Conservation (phyloP, 2,797 vertebrate genomes). For the Sarcoramphus papa region DNA sequence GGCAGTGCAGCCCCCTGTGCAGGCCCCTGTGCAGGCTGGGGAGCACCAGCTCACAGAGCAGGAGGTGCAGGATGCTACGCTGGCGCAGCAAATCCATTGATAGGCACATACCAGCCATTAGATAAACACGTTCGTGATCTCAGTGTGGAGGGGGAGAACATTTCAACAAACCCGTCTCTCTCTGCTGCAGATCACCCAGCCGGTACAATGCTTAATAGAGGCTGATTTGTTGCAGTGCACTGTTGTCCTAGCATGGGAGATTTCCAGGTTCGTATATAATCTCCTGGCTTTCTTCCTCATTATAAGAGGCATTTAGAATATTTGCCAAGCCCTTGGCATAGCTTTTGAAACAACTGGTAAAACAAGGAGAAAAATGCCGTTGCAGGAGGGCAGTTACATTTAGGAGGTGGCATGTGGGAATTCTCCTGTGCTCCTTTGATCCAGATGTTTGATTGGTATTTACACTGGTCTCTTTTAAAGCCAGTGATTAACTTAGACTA, state of each 20-base stretch:
- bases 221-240: neutral
- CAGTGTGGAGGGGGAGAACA: neutral
- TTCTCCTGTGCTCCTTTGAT: neutral
- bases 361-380: neutral
- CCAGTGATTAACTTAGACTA: neutral
- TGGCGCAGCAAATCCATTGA: neutral
- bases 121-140: neutral
- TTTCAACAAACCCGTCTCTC: neutral
- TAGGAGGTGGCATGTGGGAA: neutral
- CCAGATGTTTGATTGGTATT: neutral
- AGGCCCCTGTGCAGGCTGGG: neutral
- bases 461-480: neutral
- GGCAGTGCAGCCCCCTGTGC: neutral
- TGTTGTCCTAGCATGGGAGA: neutral
- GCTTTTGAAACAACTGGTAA: neutral
- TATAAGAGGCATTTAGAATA: neutral
- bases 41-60: neutral
- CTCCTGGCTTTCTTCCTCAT: neutral
- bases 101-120: neutral
- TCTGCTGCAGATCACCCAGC: neutral
- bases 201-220: neutral
- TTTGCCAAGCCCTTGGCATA: neutral
- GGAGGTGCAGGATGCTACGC: accelerated
- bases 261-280: neutral
- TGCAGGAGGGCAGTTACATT: neutral